phyloP scores from a whole-genome alignment of 2,888 invertebrate species.

The Nebria brevicollis region DNA sequence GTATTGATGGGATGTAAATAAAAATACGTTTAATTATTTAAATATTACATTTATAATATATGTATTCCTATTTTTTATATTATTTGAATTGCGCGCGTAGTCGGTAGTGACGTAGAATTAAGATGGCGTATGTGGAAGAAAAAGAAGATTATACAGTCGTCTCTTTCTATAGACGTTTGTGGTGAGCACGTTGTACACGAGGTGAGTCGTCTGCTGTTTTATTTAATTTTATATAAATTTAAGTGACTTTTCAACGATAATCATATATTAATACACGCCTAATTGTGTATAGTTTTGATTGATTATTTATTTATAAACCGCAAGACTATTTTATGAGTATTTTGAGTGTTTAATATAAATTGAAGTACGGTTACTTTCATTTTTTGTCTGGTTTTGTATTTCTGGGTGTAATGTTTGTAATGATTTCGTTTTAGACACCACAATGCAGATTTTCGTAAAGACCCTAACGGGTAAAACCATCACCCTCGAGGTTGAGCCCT shows the following conservation, averaged over 20 bases:
- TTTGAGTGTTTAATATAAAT: too few species aligned
- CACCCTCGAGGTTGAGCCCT: slow-evolving; percentile 77
- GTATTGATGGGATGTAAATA: slow-evolving; percentile 21
- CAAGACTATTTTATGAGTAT: too few species aligned
- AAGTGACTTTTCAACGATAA: background rate
- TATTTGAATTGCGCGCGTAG: slow-evolving; percentile 36
- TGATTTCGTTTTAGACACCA: slow-evolving; percentile 58
- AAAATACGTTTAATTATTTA: background rate
- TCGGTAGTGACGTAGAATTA: slow-evolving; percentile 22
- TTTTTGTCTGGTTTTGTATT: too few species aligned
- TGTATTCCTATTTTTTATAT: too few species aligned
- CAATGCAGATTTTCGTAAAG: slow-evolving; percentile 97
- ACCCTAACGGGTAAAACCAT: slow-evolving; percentile 94
- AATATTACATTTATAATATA: background rate
- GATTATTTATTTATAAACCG: too few species aligned
- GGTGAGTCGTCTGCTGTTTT: slow-evolving; percentile 55
- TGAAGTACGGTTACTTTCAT: too few species aligned
- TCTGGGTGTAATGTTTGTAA: too few species aligned
- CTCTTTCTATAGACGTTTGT: slow-evolving; percentile 55
- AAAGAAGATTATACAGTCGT: slow-evolving; percentile 51
- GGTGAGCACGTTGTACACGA: slow-evolving; percentile 60
- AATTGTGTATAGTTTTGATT: too few species aligned
- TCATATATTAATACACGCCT: too few species aligned
- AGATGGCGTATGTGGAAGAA: slow-evolving; percentile 14
- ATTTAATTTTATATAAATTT: slow-evolving; percentile 35